Evolutionary conservation across 2,113 vertebrate species (phyloP).

Genomic region (Caranx melampygus): DNA sequence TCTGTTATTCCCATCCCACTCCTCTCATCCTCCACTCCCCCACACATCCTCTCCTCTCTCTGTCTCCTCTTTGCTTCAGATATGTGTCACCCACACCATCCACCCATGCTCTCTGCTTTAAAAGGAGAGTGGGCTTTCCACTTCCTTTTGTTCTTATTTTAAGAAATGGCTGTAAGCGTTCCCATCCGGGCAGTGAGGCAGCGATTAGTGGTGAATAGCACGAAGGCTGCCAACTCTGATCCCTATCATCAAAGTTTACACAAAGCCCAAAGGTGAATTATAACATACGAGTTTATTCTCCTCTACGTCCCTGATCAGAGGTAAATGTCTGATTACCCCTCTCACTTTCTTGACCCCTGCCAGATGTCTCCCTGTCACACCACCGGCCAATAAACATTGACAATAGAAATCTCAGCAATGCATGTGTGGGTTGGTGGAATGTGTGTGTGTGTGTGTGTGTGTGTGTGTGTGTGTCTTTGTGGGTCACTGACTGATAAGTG

Average conservation of each 20-base stretch:
- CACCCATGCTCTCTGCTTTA: conserved; percentile 19
- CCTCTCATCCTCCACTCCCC: conserved; percentile 47
- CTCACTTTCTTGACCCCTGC: conserved; percentile 3
- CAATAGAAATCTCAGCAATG: conserved; percentile 40
- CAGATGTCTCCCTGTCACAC: conserved; percentile 19
- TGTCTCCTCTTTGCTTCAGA: conserved; percentile 37
- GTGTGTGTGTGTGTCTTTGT: conserved; percentile 26
- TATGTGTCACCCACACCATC: conserved; percentile 37
- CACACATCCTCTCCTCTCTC: conserved; percentile 54
- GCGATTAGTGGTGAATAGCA: conserved; percentile 1
- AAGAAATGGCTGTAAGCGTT: conserved; percentile 16
- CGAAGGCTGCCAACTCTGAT: neutral
- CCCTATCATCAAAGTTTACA: neutral
- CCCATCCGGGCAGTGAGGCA: neutral
- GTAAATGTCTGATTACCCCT: neutral
- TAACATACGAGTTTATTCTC: neutral
- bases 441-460: conserved; percentile 32
- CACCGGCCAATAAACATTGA: conserved; percentile 1
- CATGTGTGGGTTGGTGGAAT: conserved; percentile 13
- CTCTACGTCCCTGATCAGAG: neutral
- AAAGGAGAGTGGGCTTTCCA: conserved; percentile 40
- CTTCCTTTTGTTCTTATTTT: conserved; percentile 41
- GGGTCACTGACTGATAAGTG: conserved; percentile 54
- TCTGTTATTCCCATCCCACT: conserved; percentile 39
- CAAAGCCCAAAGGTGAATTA: neutral